Evolutionary conservation across 2,888 invertebrate genomes (phyloP), one percentile per base, ranked within the genome.

Genomic region (Tethea ocularis): DNA sequence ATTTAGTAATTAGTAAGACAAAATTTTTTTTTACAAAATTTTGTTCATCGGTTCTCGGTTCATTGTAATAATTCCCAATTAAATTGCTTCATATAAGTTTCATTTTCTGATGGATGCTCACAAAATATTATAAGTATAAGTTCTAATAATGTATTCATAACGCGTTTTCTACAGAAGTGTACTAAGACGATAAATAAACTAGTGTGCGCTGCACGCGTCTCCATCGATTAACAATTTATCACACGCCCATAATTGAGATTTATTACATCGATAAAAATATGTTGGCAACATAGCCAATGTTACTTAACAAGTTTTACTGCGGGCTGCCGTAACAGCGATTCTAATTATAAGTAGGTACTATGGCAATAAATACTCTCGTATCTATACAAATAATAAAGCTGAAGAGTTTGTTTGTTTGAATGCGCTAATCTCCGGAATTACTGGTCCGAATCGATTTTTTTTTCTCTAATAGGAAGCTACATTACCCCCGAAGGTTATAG

Each of bases 221-320:
- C 59, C 60, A 71, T 76, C 69, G 73, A 77, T 76, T 73, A 59
- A 61, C 58, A 61, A 58, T 61, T 61, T 75, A 76, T 76, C 70
- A 70, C 67, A 70, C 63, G 70, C 68, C 69, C 61, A 69, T 72
- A 63, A 74, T 72, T 74, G 64, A 72, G 72, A 72, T 72, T 69
- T 74, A 74, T 74, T 66, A 33, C 58, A 64, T 59, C 62, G 67
- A 72, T 73, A 72, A 73, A 68, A 67, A 64, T 54, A 33, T 54
- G 33, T 36, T 33, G 33, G 8, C 54, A 46, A 20, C 46, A 20
- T n/a, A 46, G 46, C 46, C 46, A 46, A n/a, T 20, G 46, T 20
- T 46, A 46, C 46, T 46, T 46, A 20, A 20, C 20, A 17, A 46
- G 46, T 46, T 46, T 46, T 46, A 10, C 46, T 20, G 20, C 46